Percentiles rank a stretch among this genome's conserved stretches.
Evolutionary conservation across 2,888 invertebrate species (phyloP).

Genomic region (Syrphus vitripennis): DNA sequence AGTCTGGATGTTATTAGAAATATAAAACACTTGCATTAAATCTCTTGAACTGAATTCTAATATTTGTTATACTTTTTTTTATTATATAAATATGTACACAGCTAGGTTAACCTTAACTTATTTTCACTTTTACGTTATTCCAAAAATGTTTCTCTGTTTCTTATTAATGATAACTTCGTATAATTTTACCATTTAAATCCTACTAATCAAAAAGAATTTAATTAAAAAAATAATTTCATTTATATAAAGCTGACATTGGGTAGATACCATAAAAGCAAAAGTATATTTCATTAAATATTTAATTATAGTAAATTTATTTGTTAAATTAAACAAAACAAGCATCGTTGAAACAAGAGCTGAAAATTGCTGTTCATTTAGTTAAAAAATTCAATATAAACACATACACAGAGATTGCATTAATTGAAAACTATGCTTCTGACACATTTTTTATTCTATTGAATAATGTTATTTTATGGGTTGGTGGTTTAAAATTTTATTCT

Average conservation of each 20-base stretch:
- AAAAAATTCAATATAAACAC: not conserved
- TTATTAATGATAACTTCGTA: no score
- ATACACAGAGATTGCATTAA: not conserved
- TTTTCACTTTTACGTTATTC: no score
- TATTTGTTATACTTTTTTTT: no score
- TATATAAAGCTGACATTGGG: not conserved
- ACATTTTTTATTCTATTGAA: not conserved
- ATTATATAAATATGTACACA: no score
- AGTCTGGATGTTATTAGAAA: no score
- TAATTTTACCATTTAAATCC: no score
- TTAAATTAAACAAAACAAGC: not conserved
- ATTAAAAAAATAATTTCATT: not conserved
- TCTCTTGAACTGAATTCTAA: no score
- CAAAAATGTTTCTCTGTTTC: no score
- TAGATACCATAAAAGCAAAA: not conserved
- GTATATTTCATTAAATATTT: not conserved
- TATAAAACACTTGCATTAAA: no score
- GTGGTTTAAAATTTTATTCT: not conserved
- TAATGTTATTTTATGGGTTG: not conserved
- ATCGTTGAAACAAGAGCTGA: not conserved
- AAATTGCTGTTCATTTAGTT: not conserved
- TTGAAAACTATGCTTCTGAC: constrained; percentile 2
- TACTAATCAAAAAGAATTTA: not conserved
- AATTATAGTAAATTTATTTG: not conserved
- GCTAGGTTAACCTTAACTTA: no score